A percentile compares a stretch with the other conserved stretches of the same genome.
phyloP scores from a whole-genome alignment of 2,797 vertebrate genomes.

The Heterohyrax brucei region DNA sequence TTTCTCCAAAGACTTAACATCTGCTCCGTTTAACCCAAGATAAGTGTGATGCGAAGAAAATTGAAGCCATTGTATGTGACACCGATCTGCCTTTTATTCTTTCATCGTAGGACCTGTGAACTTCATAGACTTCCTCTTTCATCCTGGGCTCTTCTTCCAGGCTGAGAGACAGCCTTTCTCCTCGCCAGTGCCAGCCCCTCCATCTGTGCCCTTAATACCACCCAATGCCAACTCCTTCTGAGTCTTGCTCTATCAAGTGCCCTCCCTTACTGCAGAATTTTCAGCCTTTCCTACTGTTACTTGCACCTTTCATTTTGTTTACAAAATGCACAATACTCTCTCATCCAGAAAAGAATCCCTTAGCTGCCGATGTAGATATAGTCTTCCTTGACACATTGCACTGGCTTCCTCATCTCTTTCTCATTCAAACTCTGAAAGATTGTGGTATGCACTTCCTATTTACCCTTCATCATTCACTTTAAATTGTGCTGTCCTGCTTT shows the following conservation, averaged over 20 bases:
- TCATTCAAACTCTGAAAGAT: not conserved
- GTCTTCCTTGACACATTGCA: not conserved
- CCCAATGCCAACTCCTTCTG: not conserved
- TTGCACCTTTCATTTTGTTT: not conserved
- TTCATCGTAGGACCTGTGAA: not conserved
- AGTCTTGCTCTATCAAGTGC: not conserved
- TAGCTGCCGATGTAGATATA: not conserved
- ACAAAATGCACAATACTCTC: not conserved
- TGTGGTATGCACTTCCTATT: not conserved
- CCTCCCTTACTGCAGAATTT: not conserved
- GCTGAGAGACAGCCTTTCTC: not conserved
- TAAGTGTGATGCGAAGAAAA: not conserved
- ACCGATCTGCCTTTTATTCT: not conserved
- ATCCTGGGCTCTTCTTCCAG: not conserved
- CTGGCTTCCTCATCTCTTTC: not conserved
- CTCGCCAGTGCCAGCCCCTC: not conserved
- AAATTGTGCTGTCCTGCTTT: not conserved
- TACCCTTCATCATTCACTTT: not conserved
- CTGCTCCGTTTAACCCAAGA: not conserved
- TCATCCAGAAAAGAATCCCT: not conserved
- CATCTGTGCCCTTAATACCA: not conserved
- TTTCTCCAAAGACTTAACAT: not conserved
- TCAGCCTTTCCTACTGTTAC: not conserved
- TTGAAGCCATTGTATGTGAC: not conserved
- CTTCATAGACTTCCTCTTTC: not conserved